Base-by-base conservation (phyloP, 2,797 vertebrate genomes). In the Typhlichthys eigenmanni region DNA sequence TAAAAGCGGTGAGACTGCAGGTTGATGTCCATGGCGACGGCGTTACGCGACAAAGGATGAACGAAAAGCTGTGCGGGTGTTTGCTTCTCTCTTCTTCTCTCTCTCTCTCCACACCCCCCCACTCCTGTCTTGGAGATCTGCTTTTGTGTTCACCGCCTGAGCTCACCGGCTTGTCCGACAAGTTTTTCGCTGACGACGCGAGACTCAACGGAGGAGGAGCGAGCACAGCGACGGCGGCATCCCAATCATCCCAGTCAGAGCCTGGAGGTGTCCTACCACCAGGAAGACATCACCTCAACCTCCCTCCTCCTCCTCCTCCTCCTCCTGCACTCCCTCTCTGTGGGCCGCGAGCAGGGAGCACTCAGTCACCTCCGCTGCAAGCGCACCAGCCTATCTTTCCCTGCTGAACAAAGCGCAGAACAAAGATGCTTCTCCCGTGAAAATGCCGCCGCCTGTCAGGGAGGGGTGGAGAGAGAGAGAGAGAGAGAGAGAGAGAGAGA, bases 1-100 rank as follows among this genome's bases (percentile, higher is more conserved):
- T 89, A 92, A 66, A 92, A 91, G 10, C 88, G 89, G n/a, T 93
- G 91, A 3, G 91, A 84, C 80, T 91, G 92, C 3, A 93, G 85
- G 82, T 92, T 93, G 84, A 91, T 88, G 62, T 92, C 91, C 92
- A 93, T 93, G 72, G 58, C 60, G 82, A 60, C 64, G 47, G 58
- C 67, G 65, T 64, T 65, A 63, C 80, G 1, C 8, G n/a, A 49
- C 43, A 16, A 57, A 38, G 19, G 63, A 72, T 65, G 10, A 0
- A 10, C 9, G 32, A 12, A 13, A 45, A 13, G 1, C 2, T 48
- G 8, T 9, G 19, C 16, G 2, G 13, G 14, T 13, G 16, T 17
- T 3, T 56, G 65, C 51, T 11, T 34, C 57, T 50, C 47, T 8
- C 29, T 24, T 43, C 5, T 5, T 7, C 34, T 34, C 34, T 19